Percentiles rank a stretch among this genome's conserved stretches.
Evolutionary conservation across 2,797 vertebrate genomes (phyloP).

Genomic region (Pempheris klunzingeri): DNA sequence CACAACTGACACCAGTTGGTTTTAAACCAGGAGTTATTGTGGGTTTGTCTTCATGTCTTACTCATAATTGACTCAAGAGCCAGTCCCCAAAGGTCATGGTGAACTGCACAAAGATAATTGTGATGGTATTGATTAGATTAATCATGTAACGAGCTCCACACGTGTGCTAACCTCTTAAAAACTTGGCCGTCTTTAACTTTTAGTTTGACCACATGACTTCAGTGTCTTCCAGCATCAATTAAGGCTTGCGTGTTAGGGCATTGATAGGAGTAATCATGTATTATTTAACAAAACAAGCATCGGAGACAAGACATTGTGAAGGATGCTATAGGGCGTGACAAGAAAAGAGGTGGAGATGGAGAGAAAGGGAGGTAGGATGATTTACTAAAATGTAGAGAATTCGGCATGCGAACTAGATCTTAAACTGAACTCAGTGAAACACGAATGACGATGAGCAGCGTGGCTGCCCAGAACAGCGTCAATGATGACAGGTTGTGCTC

Average conservation of each 20-base stretch:
- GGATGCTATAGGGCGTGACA: constrained; percentile 27
- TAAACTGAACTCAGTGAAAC: constrained; percentile 15
- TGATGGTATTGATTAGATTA: constrained; percentile 38
- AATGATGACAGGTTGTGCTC: constrained; percentile 49
- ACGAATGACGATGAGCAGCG: constrained; percentile 29
- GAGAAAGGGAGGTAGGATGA: constrained; percentile 4
- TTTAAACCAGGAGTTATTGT: constrained; percentile 19
- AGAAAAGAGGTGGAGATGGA: background rate
- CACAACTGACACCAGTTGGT: constrained; percentile 4
- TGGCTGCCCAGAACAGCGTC: constrained; percentile 21
- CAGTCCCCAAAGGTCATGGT: constrained; percentile 42
- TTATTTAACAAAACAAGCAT: constrained; percentile 58
- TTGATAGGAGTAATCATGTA: constrained; percentile 65
- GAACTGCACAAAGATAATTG: constrained; percentile 44
- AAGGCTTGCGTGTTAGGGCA: constrained; percentile 57
- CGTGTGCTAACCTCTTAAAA: constrained; percentile 53
- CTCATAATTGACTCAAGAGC: constrained; percentile 47
- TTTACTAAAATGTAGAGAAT: constrained; percentile 10
- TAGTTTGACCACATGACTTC: constrained; percentile 35
- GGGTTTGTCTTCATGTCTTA: constrained; percentile 30
- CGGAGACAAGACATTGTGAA: constrained; percentile 37
- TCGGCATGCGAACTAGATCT: constrained; percentile 9
- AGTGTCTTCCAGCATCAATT: constrained; percentile 60
- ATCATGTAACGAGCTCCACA: constrained; percentile 40
- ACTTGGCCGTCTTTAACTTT: constrained; percentile 22